Evolutionary conservation across 1,140 invertebrate genomes (phyloP).

Genomic region (Caenorhabditis remanei): DNA sequence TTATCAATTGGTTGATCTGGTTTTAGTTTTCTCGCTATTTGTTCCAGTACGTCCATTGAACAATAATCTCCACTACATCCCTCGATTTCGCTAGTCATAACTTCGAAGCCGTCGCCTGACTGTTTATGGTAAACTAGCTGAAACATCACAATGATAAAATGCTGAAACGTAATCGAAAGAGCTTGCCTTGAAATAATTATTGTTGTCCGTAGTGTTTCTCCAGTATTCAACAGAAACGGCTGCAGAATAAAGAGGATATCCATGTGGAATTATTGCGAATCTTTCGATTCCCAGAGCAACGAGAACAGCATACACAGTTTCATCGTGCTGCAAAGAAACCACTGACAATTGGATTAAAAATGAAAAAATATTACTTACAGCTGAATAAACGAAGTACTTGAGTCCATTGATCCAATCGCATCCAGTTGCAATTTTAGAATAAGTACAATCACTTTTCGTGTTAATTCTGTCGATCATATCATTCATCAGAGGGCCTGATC

Average conservation of each 20-base stretch:
- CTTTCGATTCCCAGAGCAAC: slow-evolving; percentile 39
- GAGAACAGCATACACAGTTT: slow-evolving; percentile 39
- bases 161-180: neutral
- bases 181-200: slow-evolving; percentile 48
- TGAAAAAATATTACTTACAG: slow-evolving; percentile 27
- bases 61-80: slow-evolving; percentile 46
- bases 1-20: slow-evolving; percentile 42
- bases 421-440: neutral
- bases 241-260: slow-evolving; percentile 57
- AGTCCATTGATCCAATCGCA: slow-evolving; percentile 59
- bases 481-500: slow-evolving; percentile 57
- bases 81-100: slow-evolving; percentile 37
- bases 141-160: neutral
- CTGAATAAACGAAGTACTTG: slow-evolving; percentile 61
- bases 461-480: slow-evolving; percentile 57
- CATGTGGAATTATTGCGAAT: slow-evolving; percentile 33
- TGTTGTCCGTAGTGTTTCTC: slow-evolving; percentile 30
- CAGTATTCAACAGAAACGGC: slow-evolving; percentile 46
- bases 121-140: slow-evolving; percentile 51
- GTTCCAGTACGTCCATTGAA: slow-evolving; percentile 33
- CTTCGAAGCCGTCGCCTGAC: slow-evolving; percentile 8
- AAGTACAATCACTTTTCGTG: slow-evolving; percentile 41
- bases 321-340: slow-evolving; percentile 42
- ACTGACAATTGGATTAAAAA: neutral
- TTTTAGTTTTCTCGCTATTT: slow-evolving; percentile 5